Evolutionary conservation across 2,113 vertebrate species (phyloP).

Genomic region (Alligator mississippiensis): DNA sequence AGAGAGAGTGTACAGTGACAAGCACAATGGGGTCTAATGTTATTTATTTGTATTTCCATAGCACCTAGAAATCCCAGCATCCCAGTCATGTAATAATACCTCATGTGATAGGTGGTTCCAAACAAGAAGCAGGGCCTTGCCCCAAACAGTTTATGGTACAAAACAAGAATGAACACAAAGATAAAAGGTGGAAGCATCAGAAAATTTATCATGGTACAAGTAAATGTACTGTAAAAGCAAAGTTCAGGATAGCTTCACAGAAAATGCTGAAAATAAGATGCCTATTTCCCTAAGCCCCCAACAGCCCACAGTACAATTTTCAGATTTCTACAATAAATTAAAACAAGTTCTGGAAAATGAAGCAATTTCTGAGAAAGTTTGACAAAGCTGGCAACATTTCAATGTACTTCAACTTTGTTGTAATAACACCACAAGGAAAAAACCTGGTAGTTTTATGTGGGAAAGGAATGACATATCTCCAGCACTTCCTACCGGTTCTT

Average conservation of each 20-base stretch:
- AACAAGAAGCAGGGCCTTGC: too few species aligned
- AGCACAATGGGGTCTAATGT: too few species aligned
- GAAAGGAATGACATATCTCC: not conserved
- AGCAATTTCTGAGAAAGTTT: not conserved
- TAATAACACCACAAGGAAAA: not conserved
- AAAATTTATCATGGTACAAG: not conserved
- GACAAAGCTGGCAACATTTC: not conserved
- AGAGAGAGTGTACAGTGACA: too few species aligned
- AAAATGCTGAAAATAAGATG: not conserved
- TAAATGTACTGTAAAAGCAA: not conserved
- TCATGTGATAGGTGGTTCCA: too few species aligned
- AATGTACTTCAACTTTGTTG: not conserved
- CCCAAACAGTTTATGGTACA: not conserved
- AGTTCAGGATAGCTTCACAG: not conserved
- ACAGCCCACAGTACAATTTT: not conserved
- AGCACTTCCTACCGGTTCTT: not conserved
- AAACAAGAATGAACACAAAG: not conserved
- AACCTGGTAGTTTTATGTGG: not conserved
- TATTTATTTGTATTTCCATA: too few species aligned
- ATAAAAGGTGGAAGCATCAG: not conserved
- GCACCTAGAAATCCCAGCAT: too few species aligned
- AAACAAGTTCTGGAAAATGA: not conserved
- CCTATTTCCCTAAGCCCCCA: not conserved
- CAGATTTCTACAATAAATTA: not conserved
- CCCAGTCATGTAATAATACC: too few species aligned